Conservation (phyloP, 2,113 vertebrate genomes). For the Heterocephalus glaber region DNA sequence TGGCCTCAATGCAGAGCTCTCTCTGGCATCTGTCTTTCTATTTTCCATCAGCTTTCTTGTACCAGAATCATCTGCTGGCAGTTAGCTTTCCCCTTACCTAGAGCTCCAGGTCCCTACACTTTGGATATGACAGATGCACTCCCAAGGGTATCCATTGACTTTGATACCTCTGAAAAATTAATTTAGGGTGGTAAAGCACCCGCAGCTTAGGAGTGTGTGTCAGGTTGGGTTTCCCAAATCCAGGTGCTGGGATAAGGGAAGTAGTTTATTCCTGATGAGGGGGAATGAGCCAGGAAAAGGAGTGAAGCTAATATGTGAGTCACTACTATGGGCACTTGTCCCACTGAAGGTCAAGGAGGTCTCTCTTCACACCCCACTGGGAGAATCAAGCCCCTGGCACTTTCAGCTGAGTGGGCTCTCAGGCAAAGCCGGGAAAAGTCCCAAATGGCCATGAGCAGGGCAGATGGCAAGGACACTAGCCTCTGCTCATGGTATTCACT, state of each 20-base stretch:
- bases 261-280: background rate
- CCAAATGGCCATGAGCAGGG: too few species aligned
- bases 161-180: background rate
- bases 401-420: background rate
- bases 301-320: background rate
- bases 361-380: background rate
- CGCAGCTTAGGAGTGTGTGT: background rate
- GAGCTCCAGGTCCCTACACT: background rate
- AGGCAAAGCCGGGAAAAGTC: background rate
- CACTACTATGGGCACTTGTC: rapidly evolving
- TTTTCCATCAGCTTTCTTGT: background rate
- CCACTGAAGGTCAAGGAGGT: background rate
- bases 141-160: background rate
- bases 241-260: background rate
- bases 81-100: background rate
- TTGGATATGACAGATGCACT: background rate
- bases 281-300: background rate
- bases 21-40: background rate
- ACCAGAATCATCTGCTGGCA: background rate
- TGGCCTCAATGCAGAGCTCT: background rate
- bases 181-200: background rate
- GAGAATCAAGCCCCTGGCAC: background rate
- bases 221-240: background rate
- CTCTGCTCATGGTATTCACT: rapidly evolving
- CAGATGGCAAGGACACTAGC: too few species aligned